Evolutionary conservation across 2,797 vertebrate species (phyloP).

Genomic region (Sebastes iracundus): DNA sequence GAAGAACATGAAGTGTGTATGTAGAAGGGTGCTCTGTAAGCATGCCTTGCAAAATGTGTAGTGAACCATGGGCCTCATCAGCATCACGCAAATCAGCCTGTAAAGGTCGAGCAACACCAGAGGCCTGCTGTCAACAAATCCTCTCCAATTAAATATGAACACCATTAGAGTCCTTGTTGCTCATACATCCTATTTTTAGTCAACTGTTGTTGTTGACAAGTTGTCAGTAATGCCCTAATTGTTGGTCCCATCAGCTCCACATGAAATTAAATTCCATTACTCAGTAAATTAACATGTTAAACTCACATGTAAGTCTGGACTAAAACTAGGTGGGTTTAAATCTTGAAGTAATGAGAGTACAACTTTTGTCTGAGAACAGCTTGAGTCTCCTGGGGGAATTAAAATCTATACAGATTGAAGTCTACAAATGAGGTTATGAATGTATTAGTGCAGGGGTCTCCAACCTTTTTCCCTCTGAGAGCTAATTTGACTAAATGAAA

Average conservation of each 20-base stretch:
- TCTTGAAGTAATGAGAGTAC: neutral
- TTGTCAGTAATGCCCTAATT: neutral
- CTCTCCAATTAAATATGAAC: constrained; percentile 54
- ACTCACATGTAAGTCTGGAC: neutral
- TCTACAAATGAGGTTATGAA: neutral
- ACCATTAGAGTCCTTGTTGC: constrained; percentile 49
- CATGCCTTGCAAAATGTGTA: constrained; percentile 60
- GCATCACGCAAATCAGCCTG: constrained; percentile 63
- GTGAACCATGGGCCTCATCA: constrained; percentile 59
- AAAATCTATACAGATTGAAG: neutral
- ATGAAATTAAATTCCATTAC: neutral
- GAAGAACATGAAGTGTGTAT: constrained; percentile 31
- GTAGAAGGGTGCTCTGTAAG: constrained; percentile 34
- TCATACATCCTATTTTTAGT: constrained; percentile 48
- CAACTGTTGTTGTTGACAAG: constrained; percentile 21
- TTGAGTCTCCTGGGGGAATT: neutral
- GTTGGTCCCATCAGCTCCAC: neutral
- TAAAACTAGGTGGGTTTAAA: neutral
- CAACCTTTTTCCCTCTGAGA: too few species aligned
- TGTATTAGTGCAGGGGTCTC: neutral
- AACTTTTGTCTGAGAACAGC: neutral
- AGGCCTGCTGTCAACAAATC: constrained; percentile 67
- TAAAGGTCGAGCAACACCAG: constrained; percentile 72
- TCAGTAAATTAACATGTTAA: neutral
- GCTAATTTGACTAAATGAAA: too few species aligned